A percentile compares a stretch with the other conserved stretches of the same genome.
phyloP scores from a whole-genome alignment of 1,140 invertebrate genomes.

The Aradophagus sp. region DNA sequence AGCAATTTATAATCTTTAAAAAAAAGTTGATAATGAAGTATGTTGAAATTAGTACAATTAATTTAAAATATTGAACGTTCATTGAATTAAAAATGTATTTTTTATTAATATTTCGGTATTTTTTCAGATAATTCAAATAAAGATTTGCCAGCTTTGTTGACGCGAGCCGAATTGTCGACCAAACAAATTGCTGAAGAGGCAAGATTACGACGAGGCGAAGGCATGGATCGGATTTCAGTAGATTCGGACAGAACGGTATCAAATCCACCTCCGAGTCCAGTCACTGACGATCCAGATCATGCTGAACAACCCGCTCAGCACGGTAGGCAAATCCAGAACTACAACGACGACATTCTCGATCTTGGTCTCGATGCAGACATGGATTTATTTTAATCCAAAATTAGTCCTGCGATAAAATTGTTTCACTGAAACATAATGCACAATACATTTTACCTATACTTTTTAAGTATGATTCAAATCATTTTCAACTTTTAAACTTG shows the following conservation, averaged over 20 bases:
- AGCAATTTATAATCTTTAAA: too few species aligned
- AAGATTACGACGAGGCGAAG: slow-evolving; percentile 71
- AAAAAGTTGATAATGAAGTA: too few species aligned
- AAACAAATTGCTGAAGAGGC: slow-evolving; percentile 74
- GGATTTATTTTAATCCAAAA: slow-evolving; percentile 79
- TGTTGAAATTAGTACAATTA: too few species aligned
- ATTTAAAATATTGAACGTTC: too few species aligned
- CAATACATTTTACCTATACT: too few species aligned
- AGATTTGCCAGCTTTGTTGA: slow-evolving; percentile 77
- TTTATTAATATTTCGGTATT: too few species aligned
- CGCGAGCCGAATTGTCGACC: slow-evolving; percentile 75
- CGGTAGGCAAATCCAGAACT: slow-evolving; percentile 75
- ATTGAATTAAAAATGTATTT: too few species aligned
- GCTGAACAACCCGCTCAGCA: slow-evolving; percentile 79
- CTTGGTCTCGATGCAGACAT: slow-evolving; percentile 82
- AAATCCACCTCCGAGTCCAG: slow-evolving; percentile 86
- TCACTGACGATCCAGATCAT: slow-evolving; percentile 82
- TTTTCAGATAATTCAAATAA: slow-evolving; percentile 72
- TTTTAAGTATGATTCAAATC: too few species aligned
- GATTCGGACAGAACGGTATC: slow-evolving; percentile 77
- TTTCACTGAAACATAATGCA: too few species aligned
- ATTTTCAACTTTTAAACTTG: too few species aligned
- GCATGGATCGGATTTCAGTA: slow-evolving; percentile 72
- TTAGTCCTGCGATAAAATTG: too few species aligned
- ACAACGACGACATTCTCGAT: slow-evolving; percentile 81